Percentiles rank a stretch among this genome's conserved stretches.
phyloP scores from a whole-genome alignment of 53 echinoderm and acorn worm species.

The Paracentrotus lividus region DNA sequence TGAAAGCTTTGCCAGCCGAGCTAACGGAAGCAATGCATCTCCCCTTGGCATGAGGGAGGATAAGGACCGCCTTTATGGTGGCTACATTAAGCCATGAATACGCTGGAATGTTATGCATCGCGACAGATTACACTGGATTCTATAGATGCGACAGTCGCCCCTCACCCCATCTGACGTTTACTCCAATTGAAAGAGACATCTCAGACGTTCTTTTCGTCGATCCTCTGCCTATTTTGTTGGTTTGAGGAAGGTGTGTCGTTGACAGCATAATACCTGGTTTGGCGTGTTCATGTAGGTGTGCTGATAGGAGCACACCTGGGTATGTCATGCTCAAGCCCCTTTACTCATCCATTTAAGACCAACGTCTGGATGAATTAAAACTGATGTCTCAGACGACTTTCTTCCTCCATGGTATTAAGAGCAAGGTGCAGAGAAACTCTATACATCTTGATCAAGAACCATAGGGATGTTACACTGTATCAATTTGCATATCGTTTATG shows the following conservation, averaged over 20 bases:
- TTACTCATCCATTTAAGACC: conserved; percentile 52
- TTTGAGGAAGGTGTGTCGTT: conserved; percentile 53
- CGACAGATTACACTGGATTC: conserved; percentile 56
- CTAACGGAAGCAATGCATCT: conserved; percentile 50
- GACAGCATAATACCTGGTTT: conserved; percentile 48
- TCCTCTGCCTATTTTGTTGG: conserved; percentile 26
- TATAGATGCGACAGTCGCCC: conserved; percentile 45
- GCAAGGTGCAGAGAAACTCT: background rate
- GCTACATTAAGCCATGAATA: conserved; percentile 57
- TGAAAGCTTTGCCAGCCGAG: conserved; percentile 50
- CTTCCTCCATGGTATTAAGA: background rate
- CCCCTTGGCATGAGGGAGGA: conserved; percentile 51
- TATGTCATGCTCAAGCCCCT: conserved; percentile 34
- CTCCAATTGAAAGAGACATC: conserved; percentile 51
- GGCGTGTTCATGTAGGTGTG: conserved; percentile 8
- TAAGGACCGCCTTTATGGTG: conserved; percentile 61
- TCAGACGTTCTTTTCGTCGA: background rate
- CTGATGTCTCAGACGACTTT: conserved; percentile 39
- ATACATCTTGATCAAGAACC: background rate
- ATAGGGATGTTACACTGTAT: too few species aligned
- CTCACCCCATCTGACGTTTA: conserved; percentile 26
- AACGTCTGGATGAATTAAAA: conserved; percentile 41
- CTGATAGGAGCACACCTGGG: conserved; percentile 10
- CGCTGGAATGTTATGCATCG: conserved; percentile 52
- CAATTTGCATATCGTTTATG: too few species aligned